These are phyloP conservation scores for Rhabdophis nuchalis DNA, from an alignment of 2,797 vertebrate species.

Conservation along the genomic window DNA sequence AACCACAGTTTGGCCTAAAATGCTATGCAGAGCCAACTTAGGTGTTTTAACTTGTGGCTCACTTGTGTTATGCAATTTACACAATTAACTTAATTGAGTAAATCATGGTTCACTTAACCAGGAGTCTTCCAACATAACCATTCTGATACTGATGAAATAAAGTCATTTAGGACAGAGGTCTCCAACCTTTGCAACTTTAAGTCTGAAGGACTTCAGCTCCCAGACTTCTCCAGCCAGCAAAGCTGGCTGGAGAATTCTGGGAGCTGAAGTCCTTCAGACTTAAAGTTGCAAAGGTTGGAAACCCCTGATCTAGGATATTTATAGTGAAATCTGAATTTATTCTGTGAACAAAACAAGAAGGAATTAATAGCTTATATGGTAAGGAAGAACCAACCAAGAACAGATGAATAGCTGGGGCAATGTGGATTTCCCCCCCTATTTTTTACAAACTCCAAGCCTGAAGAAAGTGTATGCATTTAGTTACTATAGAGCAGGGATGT, in stretches of 20 bases:
- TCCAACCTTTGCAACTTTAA: too few relatives aligned
- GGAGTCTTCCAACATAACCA: not conserved
- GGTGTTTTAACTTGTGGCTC: not conserved
- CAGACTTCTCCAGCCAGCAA: too few relatives aligned
- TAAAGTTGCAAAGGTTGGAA: too few relatives aligned
- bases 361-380: not conserved
- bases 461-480: not conserved
- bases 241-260: too few relatives aligned
- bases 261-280: too few relatives aligned
- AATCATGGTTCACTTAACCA: not conserved
- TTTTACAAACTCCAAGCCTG: not conserved
- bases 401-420: not conserved
- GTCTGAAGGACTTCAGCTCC: too few relatives aligned
- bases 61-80: not conserved
- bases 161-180: too few relatives aligned
- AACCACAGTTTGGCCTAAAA: not conserved
- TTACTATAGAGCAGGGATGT: not conserved
- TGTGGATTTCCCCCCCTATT: not conserved
- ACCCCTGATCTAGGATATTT: too few relatives aligned
- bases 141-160: not conserved
- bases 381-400: not conserved
- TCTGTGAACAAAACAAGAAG: not conserved
- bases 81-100: not conserved
- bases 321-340: not conserved
- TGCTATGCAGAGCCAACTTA: not conserved